Conservation (phyloP, 2,797 vertebrate species). For the Aldrovandia affinis region DNA sequence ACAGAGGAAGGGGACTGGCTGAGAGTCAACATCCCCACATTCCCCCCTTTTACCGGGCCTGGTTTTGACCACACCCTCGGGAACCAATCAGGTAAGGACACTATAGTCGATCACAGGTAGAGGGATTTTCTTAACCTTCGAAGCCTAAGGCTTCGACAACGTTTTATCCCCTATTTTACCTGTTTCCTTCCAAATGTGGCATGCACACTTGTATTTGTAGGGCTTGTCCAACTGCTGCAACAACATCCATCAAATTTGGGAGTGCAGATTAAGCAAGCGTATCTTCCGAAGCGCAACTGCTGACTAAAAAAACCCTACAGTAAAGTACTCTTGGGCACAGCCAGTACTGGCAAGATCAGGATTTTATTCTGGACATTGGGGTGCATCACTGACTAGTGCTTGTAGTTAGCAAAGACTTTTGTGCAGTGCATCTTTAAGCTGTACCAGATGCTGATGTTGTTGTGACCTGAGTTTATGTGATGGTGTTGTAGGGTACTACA, state of each 20-base stretch:
- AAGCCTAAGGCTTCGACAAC: not conserved
- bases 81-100: constrained; percentile 79
- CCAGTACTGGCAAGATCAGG: too few relatives aligned
- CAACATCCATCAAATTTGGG: not conserved
- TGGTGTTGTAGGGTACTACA: constrained; percentile 82
- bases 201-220: not conserved
- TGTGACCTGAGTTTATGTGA: not conserved
- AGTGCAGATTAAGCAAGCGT: not conserved
- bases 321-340: too few relatives aligned
- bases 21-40: constrained; percentile 63
- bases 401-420: not conserved
- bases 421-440: not conserved
- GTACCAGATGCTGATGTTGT: not conserved
- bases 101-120: not conserved
- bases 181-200: not conserved
- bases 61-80: constrained; percentile 84
- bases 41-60: constrained; percentile 79
- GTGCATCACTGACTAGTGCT: too few relatives aligned
- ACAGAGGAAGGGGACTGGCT: constrained; percentile 78
- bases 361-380: too few relatives aligned
- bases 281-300: not conserved
- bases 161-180: not conserved
- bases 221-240: not conserved
- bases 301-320: too few relatives aligned
- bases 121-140: not conserved